Percentiles rank a stretch among this genome's conserved stretches.
Conservation (phyloP, 1,140 invertebrate species). For the Brachionus rubens region DNA sequence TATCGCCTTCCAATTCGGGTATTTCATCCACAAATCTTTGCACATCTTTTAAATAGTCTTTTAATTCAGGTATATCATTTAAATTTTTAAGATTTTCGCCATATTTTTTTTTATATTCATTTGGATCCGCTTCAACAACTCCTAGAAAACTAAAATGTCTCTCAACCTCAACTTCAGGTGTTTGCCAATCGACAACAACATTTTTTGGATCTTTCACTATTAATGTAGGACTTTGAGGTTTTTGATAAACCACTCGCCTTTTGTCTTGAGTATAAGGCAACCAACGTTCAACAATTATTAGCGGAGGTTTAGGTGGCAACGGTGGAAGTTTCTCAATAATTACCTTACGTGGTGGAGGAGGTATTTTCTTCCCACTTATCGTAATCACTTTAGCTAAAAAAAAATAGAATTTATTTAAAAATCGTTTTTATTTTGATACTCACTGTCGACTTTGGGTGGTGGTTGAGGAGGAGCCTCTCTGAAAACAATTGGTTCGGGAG, state of each 20-base stretch:
- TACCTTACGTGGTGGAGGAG: slow-evolving; percentile 40
- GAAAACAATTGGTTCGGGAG: slow-evolving; percentile 19
- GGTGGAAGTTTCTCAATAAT: slow-evolving; percentile 28
- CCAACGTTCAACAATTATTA: slow-evolving; percentile 44
- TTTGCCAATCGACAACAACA: slow-evolving; percentile 43
- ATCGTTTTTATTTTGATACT: no score
- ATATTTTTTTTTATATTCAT: slow-evolving; percentile 27
- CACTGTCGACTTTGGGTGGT: background rate
- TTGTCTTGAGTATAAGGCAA: background rate
- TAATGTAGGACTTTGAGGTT: background rate
- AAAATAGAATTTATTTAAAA: no score
- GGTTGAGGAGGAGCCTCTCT: slow-evolving; percentile 20
- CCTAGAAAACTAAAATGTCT: slow-evolving; percentile 21
- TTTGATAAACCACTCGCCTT: slow-evolving; percentile 22
- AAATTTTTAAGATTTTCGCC: background rate
- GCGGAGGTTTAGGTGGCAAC: slow-evolving; percentile 27
- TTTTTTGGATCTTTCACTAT: slow-evolving; percentile 10
- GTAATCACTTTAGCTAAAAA: background rate
- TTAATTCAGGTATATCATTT: background rate
- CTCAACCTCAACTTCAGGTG: slow-evolving; percentile 13
- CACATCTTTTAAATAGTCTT: background rate
- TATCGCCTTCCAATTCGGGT: background rate
- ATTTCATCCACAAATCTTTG: background rate
- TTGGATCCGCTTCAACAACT: slow-evolving; percentile 27
- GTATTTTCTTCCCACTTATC: slow-evolving; percentile 27